These are phyloP conservation scores for Tinea trinotella DNA, from an alignment of 2,888 invertebrate species.

Conservation along the genomic window DNA sequence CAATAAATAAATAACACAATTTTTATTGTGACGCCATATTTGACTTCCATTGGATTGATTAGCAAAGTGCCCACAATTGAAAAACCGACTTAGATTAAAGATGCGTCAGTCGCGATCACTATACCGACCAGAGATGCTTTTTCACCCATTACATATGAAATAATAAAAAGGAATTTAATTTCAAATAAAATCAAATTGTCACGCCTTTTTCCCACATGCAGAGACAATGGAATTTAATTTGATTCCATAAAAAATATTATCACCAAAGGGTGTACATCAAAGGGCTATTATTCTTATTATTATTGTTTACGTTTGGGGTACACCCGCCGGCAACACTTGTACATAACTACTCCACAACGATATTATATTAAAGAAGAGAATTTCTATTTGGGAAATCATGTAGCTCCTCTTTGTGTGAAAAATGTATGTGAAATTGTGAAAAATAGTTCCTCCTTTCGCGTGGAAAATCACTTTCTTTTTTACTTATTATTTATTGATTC, in stretches of 20 bases:
- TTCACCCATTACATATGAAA: too few relatives aligned
- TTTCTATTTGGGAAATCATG: not conserved
- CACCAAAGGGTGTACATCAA: not conserved
- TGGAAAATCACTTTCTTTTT: not conserved
- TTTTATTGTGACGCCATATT: too few relatives aligned
- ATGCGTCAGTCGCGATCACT: too few relatives aligned
- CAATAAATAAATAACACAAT: too few relatives aligned
- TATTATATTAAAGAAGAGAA: not conserved
- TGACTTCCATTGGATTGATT: too few relatives aligned
- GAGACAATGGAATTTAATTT: not conserved
- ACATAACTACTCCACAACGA: not conserved
- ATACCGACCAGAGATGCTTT: too few relatives aligned
- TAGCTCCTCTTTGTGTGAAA: not conserved
- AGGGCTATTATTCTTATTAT: not conserved
- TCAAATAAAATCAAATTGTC: too few relatives aligned
- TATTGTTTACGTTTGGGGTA: slow-evolving; percentile 1
- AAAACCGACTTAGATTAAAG: too few relatives aligned
- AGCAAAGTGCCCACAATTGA: too few relatives aligned
- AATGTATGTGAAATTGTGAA: not conserved
- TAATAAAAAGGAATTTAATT: too few relatives aligned
- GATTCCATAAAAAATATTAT: not conserved
- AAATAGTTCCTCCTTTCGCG: not conserved
- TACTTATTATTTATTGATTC: too few relatives aligned
- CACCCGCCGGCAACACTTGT: slow-evolving; percentile 9
- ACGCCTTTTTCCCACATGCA: too few relatives aligned